A percentile compares a stretch with the other conserved stretches of the same genome.
These are phyloP conservation scores for Brenthis hecate DNA, from an alignment of 2,888 invertebrate species.

Conservation along the genomic window DNA sequence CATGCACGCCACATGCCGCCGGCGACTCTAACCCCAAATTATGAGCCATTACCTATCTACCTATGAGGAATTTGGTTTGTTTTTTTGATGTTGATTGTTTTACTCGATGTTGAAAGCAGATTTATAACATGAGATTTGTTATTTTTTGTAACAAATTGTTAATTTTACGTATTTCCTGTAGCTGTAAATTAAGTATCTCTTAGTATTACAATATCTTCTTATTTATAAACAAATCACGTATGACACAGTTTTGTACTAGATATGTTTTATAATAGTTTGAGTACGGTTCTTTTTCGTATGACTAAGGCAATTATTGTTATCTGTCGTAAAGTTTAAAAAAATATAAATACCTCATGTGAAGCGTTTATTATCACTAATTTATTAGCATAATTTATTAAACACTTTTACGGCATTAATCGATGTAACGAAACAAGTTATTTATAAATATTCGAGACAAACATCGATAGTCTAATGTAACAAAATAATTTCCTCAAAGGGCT, in stretches of 20 bases:
- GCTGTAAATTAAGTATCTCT: too few species aligned
- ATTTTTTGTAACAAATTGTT: neutral
- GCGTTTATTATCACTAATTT: neutral
- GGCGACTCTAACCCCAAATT: conserved; percentile 54
- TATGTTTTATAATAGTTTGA: too few species aligned
- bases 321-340: too few species aligned
- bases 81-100: conserved; percentile 11
- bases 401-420: neutral
- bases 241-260: too few species aligned
- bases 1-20: conserved; percentile 44
- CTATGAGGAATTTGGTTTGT: conserved; percentile 51
- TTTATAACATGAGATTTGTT: neutral
- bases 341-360: too few species aligned
- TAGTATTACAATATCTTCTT: too few species aligned
- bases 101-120: conserved; percentile 3
- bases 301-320: too few species aligned
- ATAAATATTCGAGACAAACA: neutral
- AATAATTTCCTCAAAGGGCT: conserved; percentile 11
- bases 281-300: too few species aligned
- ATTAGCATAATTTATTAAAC: neutral
- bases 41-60: conserved; percentile 52
- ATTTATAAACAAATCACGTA: too few species aligned
- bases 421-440: too few species aligned
- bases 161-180: too few species aligned
- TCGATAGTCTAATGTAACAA: neutral